Conservation (phyloP, 2,888 invertebrate species). For the Allolobophora icterica region DNA sequence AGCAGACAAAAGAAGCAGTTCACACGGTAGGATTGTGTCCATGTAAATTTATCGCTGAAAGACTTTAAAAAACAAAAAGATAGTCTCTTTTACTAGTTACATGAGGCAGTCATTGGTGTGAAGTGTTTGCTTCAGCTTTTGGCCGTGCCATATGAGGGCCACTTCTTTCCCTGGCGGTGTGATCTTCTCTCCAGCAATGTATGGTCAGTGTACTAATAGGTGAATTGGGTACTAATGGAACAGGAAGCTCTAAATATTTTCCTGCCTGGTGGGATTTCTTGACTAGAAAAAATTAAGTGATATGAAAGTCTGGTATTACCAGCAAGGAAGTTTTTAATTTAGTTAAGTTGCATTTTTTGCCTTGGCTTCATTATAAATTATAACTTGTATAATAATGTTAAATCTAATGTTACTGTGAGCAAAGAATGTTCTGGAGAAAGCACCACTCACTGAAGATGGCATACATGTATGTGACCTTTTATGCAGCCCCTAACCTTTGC, state of each 20-base stretch:
- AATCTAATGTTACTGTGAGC: too few relatives aligned
- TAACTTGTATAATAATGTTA: not conserved
- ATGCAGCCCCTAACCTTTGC: not conserved
- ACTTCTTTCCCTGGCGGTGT: too few relatives aligned
- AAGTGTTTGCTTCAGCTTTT: not conserved
- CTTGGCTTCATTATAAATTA: not conserved
- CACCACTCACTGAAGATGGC: not conserved
- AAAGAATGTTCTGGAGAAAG: not conserved
- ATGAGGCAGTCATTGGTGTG: not conserved
- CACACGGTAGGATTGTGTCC: conserved; percentile 60
- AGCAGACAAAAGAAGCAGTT: conserved; percentile 73
- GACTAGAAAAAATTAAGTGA: not conserved
- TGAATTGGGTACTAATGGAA: not conserved
- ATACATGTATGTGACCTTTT: not conserved
- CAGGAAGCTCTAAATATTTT: not conserved
- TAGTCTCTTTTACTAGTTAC: not conserved
- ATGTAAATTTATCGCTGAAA: not conserved
- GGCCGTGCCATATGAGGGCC: too few relatives aligned
- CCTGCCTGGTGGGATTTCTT: not conserved
- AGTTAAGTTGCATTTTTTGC: not conserved
- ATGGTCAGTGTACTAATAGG: too few relatives aligned
- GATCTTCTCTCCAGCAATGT: too few relatives aligned
- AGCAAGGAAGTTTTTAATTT: not conserved
- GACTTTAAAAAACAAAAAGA: not conserved
- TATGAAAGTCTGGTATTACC: not conserved